phyloP scores from a whole-genome alignment of 2,888 invertebrate genomes.

The Pseudeuparius sepicola region DNA sequence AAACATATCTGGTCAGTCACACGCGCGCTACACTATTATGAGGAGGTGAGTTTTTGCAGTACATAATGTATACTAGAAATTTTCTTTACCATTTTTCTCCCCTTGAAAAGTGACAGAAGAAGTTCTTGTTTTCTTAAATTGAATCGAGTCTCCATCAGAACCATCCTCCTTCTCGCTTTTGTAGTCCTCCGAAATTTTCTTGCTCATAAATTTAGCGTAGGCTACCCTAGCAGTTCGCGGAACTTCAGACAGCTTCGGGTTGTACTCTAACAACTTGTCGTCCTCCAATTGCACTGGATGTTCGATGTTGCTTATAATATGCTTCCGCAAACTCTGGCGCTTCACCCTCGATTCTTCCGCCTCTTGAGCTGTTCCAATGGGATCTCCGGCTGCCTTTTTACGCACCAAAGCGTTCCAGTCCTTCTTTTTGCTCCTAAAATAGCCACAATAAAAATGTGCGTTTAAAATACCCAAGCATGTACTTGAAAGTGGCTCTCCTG shows the following conservation, averaged over 20 bases:
- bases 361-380: conserved; percentile 68
- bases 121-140: conserved; percentile 8
- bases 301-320: conserved; percentile 55
- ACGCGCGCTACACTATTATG: too few relatives aligned
- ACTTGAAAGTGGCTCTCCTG: conserved; percentile 44
- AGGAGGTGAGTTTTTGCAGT: too few relatives aligned
- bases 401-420: conserved; percentile 82
- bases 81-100: too few relatives aligned
- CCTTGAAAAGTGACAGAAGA: conserved; percentile 20
- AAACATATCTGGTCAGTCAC: too few relatives aligned
- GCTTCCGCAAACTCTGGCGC: conserved; percentile 62
- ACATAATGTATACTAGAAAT: too few relatives aligned
- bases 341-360: conserved; percentile 51
- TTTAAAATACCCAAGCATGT: too few relatives aligned
- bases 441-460: too few relatives aligned
- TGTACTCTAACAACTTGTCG: conserved; percentile 60
- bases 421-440: conserved; percentile 50
- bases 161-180: conserved; percentile 18
- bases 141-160: conserved; percentile 11
- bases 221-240: conserved; percentile 73
- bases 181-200: conserved; percentile 48
- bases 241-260: conserved; percentile 66
- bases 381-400: conserved; percentile 57
- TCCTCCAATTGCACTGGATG: conserved; percentile 59
- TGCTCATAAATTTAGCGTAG: conserved; percentile 80